Evolutionary conservation across 2,797 vertebrate genomes (phyloP).

Genomic region (Rhodeus uyekii): DNA sequence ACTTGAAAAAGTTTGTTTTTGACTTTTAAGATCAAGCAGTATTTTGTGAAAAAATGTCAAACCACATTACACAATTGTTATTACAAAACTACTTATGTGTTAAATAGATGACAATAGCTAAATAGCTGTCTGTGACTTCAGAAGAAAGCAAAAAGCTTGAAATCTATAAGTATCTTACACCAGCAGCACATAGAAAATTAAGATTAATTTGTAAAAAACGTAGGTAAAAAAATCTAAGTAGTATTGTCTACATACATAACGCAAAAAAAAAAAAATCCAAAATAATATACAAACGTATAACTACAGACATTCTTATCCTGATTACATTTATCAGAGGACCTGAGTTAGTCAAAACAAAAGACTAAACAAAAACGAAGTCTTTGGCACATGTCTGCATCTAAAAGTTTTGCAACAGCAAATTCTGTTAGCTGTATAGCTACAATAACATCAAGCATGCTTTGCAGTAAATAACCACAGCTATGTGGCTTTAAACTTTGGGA

Average conservation of each 20-base stretch:
- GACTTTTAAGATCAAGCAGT: not conserved
- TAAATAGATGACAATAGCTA: not conserved
- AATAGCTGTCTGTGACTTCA: not conserved
- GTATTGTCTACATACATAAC: not conserved
- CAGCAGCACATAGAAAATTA: too few species aligned
- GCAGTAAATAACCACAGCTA: not conserved
- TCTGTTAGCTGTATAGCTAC: not conserved
- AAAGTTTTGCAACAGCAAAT: not conserved
- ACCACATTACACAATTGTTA: not conserved
- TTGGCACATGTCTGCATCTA: not conserved
- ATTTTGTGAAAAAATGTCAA: conserved; percentile 12
- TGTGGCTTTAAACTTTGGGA: conserved; percentile 3
- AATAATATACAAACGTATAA: not conserved
- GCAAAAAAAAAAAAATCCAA: not conserved
- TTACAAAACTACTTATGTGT: not conserved
- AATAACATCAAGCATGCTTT: not conserved
- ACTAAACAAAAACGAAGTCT: too few species aligned
- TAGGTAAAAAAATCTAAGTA: not conserved
- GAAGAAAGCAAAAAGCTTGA: not conserved
- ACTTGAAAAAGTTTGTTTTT: not conserved
- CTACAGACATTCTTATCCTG: too few species aligned
- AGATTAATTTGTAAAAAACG: not conserved
- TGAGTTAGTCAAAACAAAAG: too few species aligned
- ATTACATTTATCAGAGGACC: too few species aligned
- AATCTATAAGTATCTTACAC: not conserved